Conservation (phyloP, 2,797 vertebrate species). For the Graptemys geographica region DNA sequence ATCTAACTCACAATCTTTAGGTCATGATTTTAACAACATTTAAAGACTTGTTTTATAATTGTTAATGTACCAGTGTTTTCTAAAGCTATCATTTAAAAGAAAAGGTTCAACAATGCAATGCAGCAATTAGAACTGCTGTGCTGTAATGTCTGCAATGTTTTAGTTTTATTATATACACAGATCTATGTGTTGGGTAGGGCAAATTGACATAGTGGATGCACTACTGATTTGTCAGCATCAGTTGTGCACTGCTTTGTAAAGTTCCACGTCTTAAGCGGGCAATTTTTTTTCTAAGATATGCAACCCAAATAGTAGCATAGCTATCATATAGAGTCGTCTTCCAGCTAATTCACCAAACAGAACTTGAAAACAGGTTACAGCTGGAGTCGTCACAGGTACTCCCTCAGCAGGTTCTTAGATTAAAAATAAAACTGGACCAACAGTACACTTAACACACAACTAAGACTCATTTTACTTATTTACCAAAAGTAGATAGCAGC, state of each 20-base stretch:
- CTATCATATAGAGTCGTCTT: not conserved
- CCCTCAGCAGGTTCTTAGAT: not conserved
- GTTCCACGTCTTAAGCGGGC: not conserved
- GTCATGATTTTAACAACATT: not conserved
- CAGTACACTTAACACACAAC: not conserved
- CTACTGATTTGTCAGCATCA: not conserved
- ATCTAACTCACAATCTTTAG: not conserved
- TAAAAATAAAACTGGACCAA: not conserved
- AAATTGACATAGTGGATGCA: not conserved
- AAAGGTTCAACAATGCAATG: not conserved
- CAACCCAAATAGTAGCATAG: not conserved
- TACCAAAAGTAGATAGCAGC: not conserved
- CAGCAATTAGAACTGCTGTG: not conserved
- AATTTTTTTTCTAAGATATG: not conserved
- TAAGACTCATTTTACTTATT: not conserved
- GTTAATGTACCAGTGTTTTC: not conserved
- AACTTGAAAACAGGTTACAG: not conserved
- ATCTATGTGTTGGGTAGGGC: not conserved
- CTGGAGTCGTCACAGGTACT: not conserved
- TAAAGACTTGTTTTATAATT: not conserved
- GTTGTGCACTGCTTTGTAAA: not conserved
- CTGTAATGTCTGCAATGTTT: not conserved
- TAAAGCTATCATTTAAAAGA: not conserved
- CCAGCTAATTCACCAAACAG: not conserved
- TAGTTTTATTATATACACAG: not conserved